These are phyloP conservation scores for Oncorhynchus masou DNA, from an alignment of 2,113 vertebrate species.

Conservation along the genomic window DNA sequence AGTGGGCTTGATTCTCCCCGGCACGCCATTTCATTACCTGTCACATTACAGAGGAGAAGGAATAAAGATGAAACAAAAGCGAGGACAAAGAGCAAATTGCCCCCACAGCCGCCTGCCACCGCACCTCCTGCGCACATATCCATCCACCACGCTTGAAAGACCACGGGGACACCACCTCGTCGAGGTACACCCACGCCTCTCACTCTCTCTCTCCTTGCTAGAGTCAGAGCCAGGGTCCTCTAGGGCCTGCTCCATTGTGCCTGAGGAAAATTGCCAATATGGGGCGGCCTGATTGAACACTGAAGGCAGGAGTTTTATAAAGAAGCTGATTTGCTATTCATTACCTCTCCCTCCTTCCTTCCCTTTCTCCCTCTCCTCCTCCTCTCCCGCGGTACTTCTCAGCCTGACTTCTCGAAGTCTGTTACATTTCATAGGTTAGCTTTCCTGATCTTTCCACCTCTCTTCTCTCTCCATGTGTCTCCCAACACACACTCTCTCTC, in stretches of 20 bases:
- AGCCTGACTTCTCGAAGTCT: conserved; percentile 38
- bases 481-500: background rate
- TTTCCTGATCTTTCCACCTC: background rate
- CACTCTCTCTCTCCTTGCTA: conserved; percentile 38
- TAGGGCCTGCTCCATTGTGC: conserved; percentile 63
- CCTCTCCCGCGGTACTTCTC: background rate
- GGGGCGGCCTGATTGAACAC: conserved; percentile 69
- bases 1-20: conserved; percentile 12
- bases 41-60: conserved; percentile 23
- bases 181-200: conserved; percentile 10
- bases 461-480: conserved; percentile 30
- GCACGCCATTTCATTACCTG: conserved; percentile 38
- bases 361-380: conserved; percentile 37
- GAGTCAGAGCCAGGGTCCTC: conserved; percentile 61
- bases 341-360: conserved; percentile 57
- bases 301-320: conserved; percentile 70
- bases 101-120: conserved; percentile 8
- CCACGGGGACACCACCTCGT: conserved; percentile 15
- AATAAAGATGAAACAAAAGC: conserved; percentile 12
- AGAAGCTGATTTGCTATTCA: conserved; percentile 75
- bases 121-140: conserved; percentile 44
- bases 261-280: conserved; percentile 71
- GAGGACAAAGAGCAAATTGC: conserved; percentile 48
- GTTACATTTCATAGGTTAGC: conserved; percentile 24
- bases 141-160: conserved; percentile 52